Evolutionary conservation across 2,888 invertebrate species (phyloP), one percentile per base, ranked within the genome.

Genomic region (Drosophila fulvimacula): DNA sequence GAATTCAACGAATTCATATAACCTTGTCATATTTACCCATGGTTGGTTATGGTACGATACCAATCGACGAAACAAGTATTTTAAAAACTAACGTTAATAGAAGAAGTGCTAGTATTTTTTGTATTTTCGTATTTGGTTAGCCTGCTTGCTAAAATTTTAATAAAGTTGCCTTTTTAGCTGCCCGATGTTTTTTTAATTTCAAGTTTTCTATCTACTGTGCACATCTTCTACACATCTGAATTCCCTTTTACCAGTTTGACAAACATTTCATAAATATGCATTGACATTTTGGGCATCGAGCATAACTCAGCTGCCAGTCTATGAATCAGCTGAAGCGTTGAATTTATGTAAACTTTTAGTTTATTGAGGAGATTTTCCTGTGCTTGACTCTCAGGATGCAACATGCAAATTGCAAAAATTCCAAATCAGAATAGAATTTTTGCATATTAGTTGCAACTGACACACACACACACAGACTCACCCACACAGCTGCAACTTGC

Each of bases 401-500:
- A 4, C 57, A 44, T n/a, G 64, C 64, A 64, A 64, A 64, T 66
- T 66, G 68, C 53, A 19, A 42, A 49, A 42, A 36, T 65, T 65
- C 66, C 51, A 30, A 65, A 21, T 52, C 52, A 44, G 42, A 49
- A 61, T 57, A 39, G 36, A 41, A 69, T 62, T 69, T 76, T 62
- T 53, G 58, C 74, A 73, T 73, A 63, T 73, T 73, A 73, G 79
- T 73, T 61, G 57, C 24, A 11, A 57, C 34, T 27, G 17, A 39
- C 32, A n/a, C 17, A 38, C n/a, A 48, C 10, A 21, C 3, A 42
- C 6, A 21, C 15, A 42, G 1, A 17, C n/a, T 17, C 32, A 19
- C 32, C 17, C n/a, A 44, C 6, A 10, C 15, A 46, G 11, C 11
- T 46, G 46, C 46, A 27, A 17, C 19, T 27, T 21, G 61, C 48